Evolutionary conservation across 2,888 invertebrate genomes (phyloP).

Genomic region (Orthonychiurus folsomi): DNA sequence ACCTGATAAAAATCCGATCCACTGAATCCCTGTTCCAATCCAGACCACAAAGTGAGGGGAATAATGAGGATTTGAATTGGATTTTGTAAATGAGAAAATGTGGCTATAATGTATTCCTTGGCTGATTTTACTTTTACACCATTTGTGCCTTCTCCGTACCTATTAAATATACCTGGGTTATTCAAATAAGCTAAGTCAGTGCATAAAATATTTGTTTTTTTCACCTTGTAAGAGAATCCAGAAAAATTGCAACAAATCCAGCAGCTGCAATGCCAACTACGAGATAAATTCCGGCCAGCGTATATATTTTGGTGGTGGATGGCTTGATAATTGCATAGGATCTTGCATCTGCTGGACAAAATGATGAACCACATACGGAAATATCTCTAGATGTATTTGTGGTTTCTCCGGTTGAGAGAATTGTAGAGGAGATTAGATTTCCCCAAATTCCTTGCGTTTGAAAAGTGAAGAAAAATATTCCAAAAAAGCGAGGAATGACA

Average conservation of each 20-base stretch:
- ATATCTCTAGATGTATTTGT: neutral
- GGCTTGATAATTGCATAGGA: neutral
- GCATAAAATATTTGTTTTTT: too few species aligned
- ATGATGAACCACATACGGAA: conserved; percentile 2
- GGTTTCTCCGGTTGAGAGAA: neutral
- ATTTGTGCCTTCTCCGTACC: neutral
- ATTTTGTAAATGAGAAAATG: conserved; percentile 4
- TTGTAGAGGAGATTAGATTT: conserved; percentile 1
- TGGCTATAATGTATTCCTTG: neutral
- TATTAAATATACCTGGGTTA: too few species aligned
- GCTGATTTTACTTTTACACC: neutral
- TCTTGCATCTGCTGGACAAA: neutral
- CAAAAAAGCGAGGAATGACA: conserved; percentile 6
- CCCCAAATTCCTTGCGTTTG: conserved; percentile 2
- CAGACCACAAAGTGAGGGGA: conserved; percentile 3
- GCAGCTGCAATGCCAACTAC: neutral
- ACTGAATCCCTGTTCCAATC: conserved; percentile 7
- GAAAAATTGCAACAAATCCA: neutral
- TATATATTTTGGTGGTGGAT: neutral
- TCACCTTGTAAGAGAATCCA: conserved; percentile 4
- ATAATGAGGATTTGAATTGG: conserved; percentile 6
- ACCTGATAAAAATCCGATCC: conserved; percentile 49
- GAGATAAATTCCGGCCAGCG: conserved; percentile 7
- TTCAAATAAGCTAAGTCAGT: too few species aligned
- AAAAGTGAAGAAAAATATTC: conserved; percentile 7